Percentiles rank a stretch among this genome's conserved stretches.
Evolutionary conservation across 1,140 invertebrate genomes (phyloP).

Genomic region (Zeugodacus cucurbitae): DNA sequence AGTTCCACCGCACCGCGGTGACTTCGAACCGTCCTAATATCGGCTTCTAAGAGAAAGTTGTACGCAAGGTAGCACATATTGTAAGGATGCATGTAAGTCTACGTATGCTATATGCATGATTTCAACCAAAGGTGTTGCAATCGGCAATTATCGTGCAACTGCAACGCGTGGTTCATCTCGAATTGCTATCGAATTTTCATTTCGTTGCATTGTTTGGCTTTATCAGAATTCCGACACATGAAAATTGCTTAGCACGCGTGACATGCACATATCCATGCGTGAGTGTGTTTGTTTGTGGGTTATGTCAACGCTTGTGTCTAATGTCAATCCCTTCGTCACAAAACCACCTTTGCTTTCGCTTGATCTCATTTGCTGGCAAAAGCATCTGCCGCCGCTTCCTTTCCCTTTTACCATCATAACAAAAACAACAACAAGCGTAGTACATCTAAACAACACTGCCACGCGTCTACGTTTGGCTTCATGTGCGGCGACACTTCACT

Average conservation of each 20-base stretch:
- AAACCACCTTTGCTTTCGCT: constrained; percentile 30
- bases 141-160: background rate
- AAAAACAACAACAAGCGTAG: background rate
- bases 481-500: background rate
- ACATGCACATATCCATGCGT: background rate
- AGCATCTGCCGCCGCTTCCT: constrained; percentile 30
- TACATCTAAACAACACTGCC: background rate
- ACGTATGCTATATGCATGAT: too few relatives aligned
- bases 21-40: too few relatives aligned
- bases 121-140: background rate
- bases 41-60: too few relatives aligned
- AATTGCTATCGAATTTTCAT: background rate
- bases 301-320: background rate
- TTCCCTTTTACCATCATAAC: background rate
- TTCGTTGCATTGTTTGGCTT: constrained; percentile 4
- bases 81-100: too few relatives aligned
- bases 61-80: too few relatives aligned
- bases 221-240: background rate
- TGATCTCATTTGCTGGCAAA: constrained; percentile 15
- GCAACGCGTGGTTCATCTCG: background rate
- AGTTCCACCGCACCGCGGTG: too few relatives aligned
- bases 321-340: constrained; percentile 29
- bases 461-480: constrained; percentile 30
- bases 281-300: too few relatives aligned
- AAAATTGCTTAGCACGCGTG: background rate